Evolutionary conservation across 2,797 vertebrate species (phyloP).

Genomic region (Micromesistius poutassou): DNA sequence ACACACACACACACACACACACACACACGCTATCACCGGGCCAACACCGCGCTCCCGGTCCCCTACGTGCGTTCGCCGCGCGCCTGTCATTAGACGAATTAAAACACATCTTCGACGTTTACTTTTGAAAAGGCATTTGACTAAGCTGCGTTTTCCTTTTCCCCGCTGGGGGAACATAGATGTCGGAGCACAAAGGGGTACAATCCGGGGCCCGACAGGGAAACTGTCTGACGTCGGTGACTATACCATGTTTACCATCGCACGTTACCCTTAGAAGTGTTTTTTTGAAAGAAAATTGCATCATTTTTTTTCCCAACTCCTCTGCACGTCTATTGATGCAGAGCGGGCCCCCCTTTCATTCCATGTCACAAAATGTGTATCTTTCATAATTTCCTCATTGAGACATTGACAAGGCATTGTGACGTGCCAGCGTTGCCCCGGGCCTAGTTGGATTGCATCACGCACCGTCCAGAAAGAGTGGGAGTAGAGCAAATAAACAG

Average conservation of each 20-base stretch:
- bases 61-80: constrained; percentile 45
- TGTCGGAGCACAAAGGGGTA: constrained; percentile 68
- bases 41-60: constrained; percentile 72
- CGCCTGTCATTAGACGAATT: constrained; percentile 74
- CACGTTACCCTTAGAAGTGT: constrained; percentile 78
- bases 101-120: constrained; percentile 73
- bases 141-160: constrained; percentile 66
- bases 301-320: constrained; percentile 79
- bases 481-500: constrained; percentile 56
- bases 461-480: constrained; percentile 68
- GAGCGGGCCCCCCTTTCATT: constrained; percentile 72
- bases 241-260: constrained; percentile 69
- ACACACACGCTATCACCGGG: constrained; percentile 35
- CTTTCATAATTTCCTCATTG: constrained; percentile 75
- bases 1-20: too few species aligned
- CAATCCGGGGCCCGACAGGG: constrained; percentile 72
- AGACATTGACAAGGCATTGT: constrained; percentile 73
- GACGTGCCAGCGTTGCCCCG: constrained; percentile 72
- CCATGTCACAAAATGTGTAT: constrained; percentile 76
- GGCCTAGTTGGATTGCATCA: constrained; percentile 78
- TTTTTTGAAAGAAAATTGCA: constrained; percentile 75
- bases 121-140: constrained; percentile 70
- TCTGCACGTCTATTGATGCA: constrained; percentile 76
- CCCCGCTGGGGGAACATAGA: constrained; percentile 71
- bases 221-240: constrained; percentile 69